phyloP scores from a whole-genome alignment of 64 coral and sea anemone species.

The Exaiptasia diaphana region DNA sequence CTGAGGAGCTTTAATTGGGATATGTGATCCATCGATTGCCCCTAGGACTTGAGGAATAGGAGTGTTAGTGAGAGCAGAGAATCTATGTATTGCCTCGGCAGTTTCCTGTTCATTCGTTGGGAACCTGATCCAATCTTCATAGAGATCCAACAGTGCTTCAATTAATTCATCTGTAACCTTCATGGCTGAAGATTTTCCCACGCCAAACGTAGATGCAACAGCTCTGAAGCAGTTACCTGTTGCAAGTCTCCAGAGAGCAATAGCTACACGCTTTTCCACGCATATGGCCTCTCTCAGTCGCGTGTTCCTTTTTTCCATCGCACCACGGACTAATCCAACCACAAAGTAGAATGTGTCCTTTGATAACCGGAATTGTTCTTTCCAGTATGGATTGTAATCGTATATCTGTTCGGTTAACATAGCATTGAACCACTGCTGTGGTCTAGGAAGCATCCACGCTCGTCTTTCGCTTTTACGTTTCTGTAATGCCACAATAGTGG shows the following conservation, averaged over 20 bases:
- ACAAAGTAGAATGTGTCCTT: background rate
- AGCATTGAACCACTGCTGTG: background rate
- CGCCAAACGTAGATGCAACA: background rate
- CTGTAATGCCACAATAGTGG: too few species aligned
- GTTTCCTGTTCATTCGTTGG: background rate
- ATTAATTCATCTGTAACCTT: background rate
- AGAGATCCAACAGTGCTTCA: background rate
- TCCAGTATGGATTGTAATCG: background rate
- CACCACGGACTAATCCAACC: background rate
- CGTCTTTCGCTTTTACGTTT: too few species aligned
- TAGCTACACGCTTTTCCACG: background rate
- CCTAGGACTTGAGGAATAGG: background rate
- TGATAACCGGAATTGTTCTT: background rate
- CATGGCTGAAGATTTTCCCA: background rate
- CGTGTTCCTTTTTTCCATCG: background rate
- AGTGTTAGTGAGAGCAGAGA: background rate
- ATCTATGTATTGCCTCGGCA: background rate
- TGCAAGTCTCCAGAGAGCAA: background rate
- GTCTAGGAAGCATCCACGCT: background rate
- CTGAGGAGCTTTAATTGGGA: background rate
- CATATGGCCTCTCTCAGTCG: background rate
- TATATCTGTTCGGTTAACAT: background rate
- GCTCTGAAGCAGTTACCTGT: background rate
- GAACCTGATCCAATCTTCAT: background rate
- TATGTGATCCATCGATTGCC: background rate